A percentile compares a stretch with the other conserved stretches of the same genome.
Conservation (phyloP, 2,113 vertebrate species). For the Toxotes chatareus region DNA sequence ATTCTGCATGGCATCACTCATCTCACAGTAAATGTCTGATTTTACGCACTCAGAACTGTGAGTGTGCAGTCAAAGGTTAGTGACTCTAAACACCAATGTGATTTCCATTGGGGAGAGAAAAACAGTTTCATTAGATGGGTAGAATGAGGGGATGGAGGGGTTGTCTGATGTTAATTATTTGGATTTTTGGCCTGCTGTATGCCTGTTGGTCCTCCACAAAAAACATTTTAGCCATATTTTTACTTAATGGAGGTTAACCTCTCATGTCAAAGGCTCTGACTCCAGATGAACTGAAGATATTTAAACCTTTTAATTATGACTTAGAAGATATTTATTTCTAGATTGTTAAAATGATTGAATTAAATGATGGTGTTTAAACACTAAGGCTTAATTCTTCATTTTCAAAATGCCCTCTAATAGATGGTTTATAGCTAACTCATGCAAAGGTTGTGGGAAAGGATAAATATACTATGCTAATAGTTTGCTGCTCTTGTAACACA, state of each 20-base stretch:
- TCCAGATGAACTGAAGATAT: too few relatives aligned
- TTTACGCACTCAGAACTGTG: background rate
- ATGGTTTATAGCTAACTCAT: background rate
- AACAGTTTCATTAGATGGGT: slow-evolving; percentile 20
- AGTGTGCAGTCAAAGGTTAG: background rate
- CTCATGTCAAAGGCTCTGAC: background rate
- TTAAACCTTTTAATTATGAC: too few relatives aligned
- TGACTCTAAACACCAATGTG: slow-evolving; percentile 3
- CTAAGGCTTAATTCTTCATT: background rate
- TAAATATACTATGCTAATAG: slow-evolving; percentile 12
- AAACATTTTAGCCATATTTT: background rate
- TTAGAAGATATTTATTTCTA: background rate
- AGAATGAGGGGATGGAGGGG: background rate
- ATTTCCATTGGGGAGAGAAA: slow-evolving; percentile 17
- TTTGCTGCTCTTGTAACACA: slow-evolving; percentile 8
- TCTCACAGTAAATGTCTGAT: slow-evolving; percentile 1
- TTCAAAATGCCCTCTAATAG: background rate
- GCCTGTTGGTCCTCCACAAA: background rate
- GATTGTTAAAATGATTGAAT: background rate
- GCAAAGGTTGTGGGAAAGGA: background rate
- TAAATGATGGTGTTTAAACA: background rate
- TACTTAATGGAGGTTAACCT: background rate
- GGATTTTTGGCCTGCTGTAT: background rate
- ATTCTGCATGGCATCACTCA: background rate
- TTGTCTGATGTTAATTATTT: slow-evolving; percentile 21